These are phyloP conservation scores for Pseudois nayaur DNA, from an alignment of 2,113 vertebrate species.

Conservation along the genomic window DNA sequence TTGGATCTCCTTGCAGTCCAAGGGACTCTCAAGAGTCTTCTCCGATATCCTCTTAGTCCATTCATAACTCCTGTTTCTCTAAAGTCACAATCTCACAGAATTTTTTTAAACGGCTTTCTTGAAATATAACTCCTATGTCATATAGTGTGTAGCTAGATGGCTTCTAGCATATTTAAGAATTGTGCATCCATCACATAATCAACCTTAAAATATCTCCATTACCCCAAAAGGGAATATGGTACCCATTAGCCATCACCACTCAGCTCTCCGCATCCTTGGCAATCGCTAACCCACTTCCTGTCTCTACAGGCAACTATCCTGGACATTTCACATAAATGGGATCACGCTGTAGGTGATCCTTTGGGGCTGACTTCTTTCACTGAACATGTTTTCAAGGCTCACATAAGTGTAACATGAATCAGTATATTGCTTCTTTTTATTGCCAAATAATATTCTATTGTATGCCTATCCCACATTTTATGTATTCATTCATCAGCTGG, in stretches of 20 bases:
- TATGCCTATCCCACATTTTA: background rate
- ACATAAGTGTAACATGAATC: background rate
- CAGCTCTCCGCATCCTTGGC: background rate
- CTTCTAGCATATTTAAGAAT: background rate
- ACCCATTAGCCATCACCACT: background rate
- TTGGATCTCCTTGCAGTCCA: too few species aligned
- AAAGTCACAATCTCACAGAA: background rate
- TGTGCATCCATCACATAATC: background rate
- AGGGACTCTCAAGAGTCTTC: too few species aligned
- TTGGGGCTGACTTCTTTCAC: background rate
- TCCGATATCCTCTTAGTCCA: background rate
- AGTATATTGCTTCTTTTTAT: background rate
- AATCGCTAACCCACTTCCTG: background rate
- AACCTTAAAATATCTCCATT: background rate
- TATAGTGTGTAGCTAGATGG: background rate
- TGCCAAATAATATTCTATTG: background rate
- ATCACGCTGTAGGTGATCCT: background rate
- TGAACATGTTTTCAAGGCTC: background rate
- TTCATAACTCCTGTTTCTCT: background rate
- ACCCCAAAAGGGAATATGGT: background rate
- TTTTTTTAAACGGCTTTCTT: background rate
- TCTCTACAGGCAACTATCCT: background rate
- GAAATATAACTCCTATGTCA: background rate
- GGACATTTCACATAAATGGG: background rate
- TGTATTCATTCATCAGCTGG: background rate